These are phyloP conservation scores for Naso thynnoides DNA, from an alignment of 2,797 vertebrate species.

Conservation along the genomic window DNA sequence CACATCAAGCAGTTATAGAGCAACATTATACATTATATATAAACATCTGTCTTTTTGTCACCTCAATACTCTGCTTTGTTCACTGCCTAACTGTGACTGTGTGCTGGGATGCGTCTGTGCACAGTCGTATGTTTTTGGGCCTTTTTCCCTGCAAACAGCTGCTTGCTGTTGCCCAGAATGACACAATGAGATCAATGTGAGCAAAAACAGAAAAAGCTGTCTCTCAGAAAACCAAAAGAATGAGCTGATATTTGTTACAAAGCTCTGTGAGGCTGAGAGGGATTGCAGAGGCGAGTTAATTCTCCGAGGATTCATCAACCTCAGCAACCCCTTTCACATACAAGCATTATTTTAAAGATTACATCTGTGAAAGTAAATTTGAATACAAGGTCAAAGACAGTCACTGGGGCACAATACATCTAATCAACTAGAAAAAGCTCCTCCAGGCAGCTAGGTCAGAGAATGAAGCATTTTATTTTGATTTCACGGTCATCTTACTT, in stretches of 20 bases:
- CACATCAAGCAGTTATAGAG: neutral
- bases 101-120: neutral
- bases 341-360: neutral
- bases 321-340: neutral
- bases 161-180: neutral
- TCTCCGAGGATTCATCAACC: neutral
- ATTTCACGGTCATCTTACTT: neutral
- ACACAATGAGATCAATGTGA: neutral
- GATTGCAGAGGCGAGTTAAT: neutral
- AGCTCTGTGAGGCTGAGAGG: neutral
- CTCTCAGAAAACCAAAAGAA: neutral
- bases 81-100: neutral
- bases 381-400: conserved; percentile 3
- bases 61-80: neutral
- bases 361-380: neutral
- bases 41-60: neutral
- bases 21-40: neutral
- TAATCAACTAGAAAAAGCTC: neutral
- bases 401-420: neutral
- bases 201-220: neutral
- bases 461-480: neutral
- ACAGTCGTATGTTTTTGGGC: neutral
- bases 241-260: neutral
- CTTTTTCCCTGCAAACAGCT: neutral
- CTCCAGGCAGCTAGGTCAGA: neutral